Conservation (phyloP, 2,113 vertebrate species). For the Erythrolamprus reginae region DNA sequence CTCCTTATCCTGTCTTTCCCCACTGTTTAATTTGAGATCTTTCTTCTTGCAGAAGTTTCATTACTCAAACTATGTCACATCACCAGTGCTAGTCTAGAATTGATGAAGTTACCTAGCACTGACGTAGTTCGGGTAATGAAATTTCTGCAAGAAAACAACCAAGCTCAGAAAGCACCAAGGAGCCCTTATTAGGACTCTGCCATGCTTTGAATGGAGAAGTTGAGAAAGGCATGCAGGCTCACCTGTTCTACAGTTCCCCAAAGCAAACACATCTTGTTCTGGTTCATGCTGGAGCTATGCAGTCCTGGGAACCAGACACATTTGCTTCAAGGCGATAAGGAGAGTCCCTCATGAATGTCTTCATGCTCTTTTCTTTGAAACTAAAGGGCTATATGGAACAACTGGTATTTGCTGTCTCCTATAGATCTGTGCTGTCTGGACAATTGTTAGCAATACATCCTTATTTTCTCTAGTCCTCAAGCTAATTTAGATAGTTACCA, state of each 20-base stretch:
- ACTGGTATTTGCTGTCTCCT: not conserved
- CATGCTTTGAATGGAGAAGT: not conserved
- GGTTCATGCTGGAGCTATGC: not conserved
- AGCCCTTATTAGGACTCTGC: not conserved
- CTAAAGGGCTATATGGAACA: not conserved
- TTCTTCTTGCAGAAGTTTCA: too few species aligned
- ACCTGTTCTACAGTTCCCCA: not conserved
- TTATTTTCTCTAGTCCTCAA: not conserved
- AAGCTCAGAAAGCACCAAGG: too few species aligned
- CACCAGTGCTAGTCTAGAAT: too few species aligned
- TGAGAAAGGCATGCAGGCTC: not conserved
- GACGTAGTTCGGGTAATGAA: too few species aligned
- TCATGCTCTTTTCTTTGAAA: not conserved
- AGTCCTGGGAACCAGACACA: not conserved
- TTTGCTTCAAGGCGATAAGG: not conserved
- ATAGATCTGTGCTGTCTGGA: not conserved
- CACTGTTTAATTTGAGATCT: too few species aligned
- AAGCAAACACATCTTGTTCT: not conserved
- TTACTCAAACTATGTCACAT: too few species aligned
- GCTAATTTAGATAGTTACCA: not conserved
- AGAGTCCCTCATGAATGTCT: not conserved
- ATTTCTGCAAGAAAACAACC: too few species aligned
- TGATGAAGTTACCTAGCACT: too few species aligned
- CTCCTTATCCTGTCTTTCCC: too few species aligned
- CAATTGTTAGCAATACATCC: not conserved